A percentile compares a stretch with the other conserved stretches of the same genome.
phyloP scores from a whole-genome alignment of 2,113 vertebrate species.

The Triplophysa rosa region DNA sequence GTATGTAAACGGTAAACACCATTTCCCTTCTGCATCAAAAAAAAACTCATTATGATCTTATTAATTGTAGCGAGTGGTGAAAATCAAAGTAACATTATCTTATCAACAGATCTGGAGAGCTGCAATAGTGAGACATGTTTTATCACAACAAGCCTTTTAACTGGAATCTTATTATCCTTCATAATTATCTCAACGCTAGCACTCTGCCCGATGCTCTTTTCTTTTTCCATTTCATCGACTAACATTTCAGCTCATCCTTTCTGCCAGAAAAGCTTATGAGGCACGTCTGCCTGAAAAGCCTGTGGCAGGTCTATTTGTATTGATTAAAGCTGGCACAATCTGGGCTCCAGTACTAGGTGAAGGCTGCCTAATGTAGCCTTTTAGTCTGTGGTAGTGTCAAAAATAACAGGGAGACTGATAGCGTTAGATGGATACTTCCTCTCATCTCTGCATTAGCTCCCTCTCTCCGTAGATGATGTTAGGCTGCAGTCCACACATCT shows the following conservation, averaged over 20 bases:
- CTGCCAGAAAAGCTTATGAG: conserved; percentile 37
- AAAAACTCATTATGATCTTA: not conserved
- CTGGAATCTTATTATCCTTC: conserved; percentile 40
- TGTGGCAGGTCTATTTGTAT: conserved; percentile 40
- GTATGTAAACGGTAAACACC: not conserved
- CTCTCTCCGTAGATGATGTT: conserved; percentile 13
- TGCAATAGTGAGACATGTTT: not conserved
- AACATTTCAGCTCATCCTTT: conserved; percentile 3
- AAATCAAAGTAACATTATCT: not conserved
- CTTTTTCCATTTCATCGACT: conserved; percentile 19
- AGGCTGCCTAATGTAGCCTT: conserved; percentile 30
- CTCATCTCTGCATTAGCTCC: conserved; percentile 24
- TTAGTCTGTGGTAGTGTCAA: conserved; percentile 26
- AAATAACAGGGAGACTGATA: conserved; percentile 41
- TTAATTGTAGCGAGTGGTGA: not conserved
- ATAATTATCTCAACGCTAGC: conserved; percentile 28
- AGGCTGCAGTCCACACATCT: conserved; percentile 15
- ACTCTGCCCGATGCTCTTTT: conserved; percentile 12
- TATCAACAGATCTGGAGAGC: not conserved
- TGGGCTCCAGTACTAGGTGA: conserved; percentile 6
- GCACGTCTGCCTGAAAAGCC: conserved; percentile 29
- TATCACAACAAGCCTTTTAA: conserved; percentile 21
- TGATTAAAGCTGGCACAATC: conserved; percentile 44
- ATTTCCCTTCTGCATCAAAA: not conserved
- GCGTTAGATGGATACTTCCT: conserved; percentile 34